Percentiles rank a stretch among this genome's conserved stretches.
These are phyloP conservation scores for Drosophila mettleri DNA, from an alignment of 2,888 invertebrate species.

Conservation along the genomic window DNA sequence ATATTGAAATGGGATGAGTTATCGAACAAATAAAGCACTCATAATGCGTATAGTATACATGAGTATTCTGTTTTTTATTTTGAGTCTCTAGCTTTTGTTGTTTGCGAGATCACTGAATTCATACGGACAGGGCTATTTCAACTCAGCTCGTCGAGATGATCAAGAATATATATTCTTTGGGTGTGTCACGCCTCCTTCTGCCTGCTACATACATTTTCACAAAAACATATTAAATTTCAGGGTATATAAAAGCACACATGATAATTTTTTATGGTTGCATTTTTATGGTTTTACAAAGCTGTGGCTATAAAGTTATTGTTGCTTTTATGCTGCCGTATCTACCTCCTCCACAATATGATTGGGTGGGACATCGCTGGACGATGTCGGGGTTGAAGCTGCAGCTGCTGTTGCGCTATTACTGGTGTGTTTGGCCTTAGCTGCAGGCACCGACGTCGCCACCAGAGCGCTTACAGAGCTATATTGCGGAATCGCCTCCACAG, in stretches of 20 bases:
- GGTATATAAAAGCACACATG: background rate
- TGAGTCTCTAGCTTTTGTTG: too few species aligned
- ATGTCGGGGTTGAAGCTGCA: slow-evolving; percentile 32
- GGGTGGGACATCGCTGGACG: slow-evolving; percentile 82
- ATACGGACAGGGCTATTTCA: too few species aligned
- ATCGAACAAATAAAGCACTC: too few species aligned
- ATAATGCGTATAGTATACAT: too few species aligned
- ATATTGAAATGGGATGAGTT: too few species aligned
- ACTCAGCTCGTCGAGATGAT: too few species aligned
- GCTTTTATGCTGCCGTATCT: slow-evolving; percentile 83
- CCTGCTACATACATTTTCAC: too few species aligned
- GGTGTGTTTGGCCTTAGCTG: slow-evolving; percentile 28
- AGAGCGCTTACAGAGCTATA: slow-evolving; percentile 58
- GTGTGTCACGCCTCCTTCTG: too few species aligned
- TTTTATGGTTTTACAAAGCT: slow-evolving; percentile 25
- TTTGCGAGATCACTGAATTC: too few species aligned
- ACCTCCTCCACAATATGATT: slow-evolving; percentile 85
- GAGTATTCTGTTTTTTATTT: too few species aligned
- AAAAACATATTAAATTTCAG: too few species aligned
- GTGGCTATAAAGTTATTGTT: slow-evolving; percentile 1
- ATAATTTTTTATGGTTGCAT: slow-evolving; percentile 6
- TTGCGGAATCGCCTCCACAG: slow-evolving; percentile 24
- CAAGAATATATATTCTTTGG: too few species aligned
- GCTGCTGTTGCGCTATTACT: slow-evolving; percentile 44
- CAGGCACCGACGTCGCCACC: slow-evolving; percentile 46